phyloP scores from a whole-genome alignment of 2,113 vertebrate species.

The Podarcis muralis region DNA sequence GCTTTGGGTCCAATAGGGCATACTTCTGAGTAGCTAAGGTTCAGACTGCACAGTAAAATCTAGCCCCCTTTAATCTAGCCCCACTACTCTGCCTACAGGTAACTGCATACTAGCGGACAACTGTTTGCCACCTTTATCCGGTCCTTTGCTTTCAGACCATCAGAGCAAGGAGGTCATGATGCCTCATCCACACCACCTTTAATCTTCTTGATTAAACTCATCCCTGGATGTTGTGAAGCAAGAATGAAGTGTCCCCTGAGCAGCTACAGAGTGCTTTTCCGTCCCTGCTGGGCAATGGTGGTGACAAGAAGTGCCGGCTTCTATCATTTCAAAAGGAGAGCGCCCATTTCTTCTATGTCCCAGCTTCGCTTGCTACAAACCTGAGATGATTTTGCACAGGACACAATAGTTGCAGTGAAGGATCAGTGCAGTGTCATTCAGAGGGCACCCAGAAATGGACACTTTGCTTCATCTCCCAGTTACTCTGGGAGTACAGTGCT shows the following conservation, averaged over 20 bases:
- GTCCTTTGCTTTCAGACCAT: no score
- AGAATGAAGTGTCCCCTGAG: not conserved
- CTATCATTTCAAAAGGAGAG: not conserved
- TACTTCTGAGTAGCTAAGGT: no score
- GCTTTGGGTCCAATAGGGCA: no score
- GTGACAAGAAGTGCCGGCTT: not conserved
- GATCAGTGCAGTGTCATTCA: not conserved
- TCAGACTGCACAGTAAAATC: no score
- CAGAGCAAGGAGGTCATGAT: not conserved
- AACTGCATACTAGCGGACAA: no score
- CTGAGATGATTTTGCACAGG: not conserved
- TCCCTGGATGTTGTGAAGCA: not conserved
- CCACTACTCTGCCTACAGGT: no score
- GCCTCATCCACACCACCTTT: not conserved
- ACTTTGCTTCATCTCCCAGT: not conserved
- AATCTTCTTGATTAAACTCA: not conserved
- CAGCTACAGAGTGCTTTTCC: not conserved
- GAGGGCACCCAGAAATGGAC: not conserved
- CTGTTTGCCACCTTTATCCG: no score
- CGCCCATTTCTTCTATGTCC: not conserved
- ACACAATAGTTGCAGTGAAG: not conserved
- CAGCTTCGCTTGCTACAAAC: not conserved
- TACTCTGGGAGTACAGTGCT: no score
- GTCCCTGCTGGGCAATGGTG: not conserved
- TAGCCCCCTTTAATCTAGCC: no score